Evolutionary conservation across 2,888 invertebrate genomes (phyloP).

Genomic region (Teleogryllus oceanicus): DNA sequence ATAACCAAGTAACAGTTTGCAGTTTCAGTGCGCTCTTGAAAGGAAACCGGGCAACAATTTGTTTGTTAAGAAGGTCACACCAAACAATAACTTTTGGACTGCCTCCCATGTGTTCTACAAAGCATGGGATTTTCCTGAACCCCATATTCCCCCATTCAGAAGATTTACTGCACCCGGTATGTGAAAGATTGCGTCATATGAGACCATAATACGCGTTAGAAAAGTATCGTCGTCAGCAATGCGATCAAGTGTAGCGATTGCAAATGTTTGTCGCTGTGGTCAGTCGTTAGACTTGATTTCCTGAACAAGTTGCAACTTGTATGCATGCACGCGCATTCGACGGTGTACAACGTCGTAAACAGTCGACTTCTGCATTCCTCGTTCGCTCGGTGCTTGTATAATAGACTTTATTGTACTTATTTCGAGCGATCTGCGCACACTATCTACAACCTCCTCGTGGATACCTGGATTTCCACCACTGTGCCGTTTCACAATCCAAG

Average conservation of each 20-base stretch:
- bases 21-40: neutral
- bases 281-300: neutral
- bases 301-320: neutral
- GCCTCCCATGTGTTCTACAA: neutral
- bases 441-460: too few species aligned
- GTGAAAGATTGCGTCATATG: neutral
- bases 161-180: neutral
- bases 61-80: neutral
- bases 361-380: too few species aligned
- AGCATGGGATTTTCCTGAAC: neutral
- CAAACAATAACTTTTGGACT: neutral
- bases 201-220: neutral
- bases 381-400: too few species aligned
- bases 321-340: neutral
- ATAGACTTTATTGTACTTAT: too few species aligned
- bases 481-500: too few species aligned
- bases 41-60: neutral
- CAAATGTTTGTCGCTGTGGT: neutral
- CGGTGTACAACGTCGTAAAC: neutral
- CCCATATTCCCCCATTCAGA: neutral
- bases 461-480: too few species aligned
- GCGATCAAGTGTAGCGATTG: neutral
- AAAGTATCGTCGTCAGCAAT: neutral
- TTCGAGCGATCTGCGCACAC: too few species aligned
- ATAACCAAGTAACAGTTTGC: neutral